Evolutionary conservation across 2,888 invertebrate species (phyloP).

Genomic region (Phorcus lineatus): DNA sequence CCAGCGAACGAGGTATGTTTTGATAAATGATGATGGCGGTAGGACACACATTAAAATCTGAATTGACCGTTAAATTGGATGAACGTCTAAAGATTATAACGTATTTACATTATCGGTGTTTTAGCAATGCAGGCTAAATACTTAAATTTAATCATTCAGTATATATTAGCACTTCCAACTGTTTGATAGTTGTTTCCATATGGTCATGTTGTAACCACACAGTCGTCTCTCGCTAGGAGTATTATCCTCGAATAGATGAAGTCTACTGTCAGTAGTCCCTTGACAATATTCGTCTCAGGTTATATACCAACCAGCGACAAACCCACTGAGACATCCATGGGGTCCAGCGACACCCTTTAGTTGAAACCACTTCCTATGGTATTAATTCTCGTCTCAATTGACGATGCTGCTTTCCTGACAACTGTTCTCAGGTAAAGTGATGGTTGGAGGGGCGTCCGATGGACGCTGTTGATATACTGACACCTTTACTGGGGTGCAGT

Average conservation of each 20-base stretch:
- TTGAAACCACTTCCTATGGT: not conserved
- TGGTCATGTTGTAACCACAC: too few species aligned
- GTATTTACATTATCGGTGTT: too few species aligned
- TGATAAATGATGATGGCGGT: too few species aligned
- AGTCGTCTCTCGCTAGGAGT: too few species aligned
- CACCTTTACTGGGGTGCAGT: not conserved
- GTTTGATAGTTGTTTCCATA: too few species aligned
- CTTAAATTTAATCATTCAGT: too few species aligned
- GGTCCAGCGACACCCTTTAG: not conserved
- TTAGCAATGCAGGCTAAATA: too few species aligned
- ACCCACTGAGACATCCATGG: not conserved
- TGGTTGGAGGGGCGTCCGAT: not conserved
- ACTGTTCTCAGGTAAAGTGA: not conserved
- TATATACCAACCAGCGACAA: not conserved
- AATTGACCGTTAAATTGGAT: too few species aligned
- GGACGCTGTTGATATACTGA: not conserved
- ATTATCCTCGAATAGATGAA: not conserved
- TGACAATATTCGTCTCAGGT: not conserved
- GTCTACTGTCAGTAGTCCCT: not conserved
- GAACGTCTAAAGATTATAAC: too few species aligned
- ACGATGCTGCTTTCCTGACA: conserved; percentile 1
- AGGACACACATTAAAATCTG: too few species aligned
- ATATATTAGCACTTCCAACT: too few species aligned
- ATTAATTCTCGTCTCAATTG: conserved; percentile 20
- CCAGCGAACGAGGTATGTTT: too few species aligned